These are phyloP conservation scores for Sphenodon punctatus DNA, from an alignment of 2,797 vertebrate species.

Conservation along the genomic window DNA sequence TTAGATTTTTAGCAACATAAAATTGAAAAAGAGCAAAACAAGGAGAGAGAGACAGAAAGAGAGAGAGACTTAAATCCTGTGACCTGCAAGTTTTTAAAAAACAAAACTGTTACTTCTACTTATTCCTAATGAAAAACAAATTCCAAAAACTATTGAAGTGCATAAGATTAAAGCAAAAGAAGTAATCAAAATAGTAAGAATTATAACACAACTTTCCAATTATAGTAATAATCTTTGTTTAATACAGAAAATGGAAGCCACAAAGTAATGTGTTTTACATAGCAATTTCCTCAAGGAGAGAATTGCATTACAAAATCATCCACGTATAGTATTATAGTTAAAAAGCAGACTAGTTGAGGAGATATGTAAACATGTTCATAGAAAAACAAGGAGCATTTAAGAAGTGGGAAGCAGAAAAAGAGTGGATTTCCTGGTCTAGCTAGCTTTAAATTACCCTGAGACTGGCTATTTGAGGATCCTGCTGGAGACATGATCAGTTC, in stretches of 20 bases:
- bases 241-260: background rate
- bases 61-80: too few species aligned
- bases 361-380: too few species aligned
- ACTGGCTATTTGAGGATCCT: too few species aligned
- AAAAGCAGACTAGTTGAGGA: background rate
- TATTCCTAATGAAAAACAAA: background rate
- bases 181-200: slow-evolving; percentile 15
- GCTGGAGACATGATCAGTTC: too few species aligned
- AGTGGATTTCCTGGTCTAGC: too few species aligned
- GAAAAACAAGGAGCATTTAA: too few species aligned
- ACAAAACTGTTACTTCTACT: slow-evolving; percentile 1
- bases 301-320: background rate
- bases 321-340: background rate
- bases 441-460: too few species aligned
- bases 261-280: background rate
- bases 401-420: too few species aligned
- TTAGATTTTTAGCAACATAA: background rate
- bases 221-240: background rate
- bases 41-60: too few species aligned
- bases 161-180: slow-evolving; percentile 2
- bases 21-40: slow-evolving; percentile 33
- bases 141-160: background rate
- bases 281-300: background rate
- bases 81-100: background rate
- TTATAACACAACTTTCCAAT: background rate